Evolutionary conservation across 2,888 invertebrate genomes (phyloP).

Genomic region (Acleris holmiana): DNA sequence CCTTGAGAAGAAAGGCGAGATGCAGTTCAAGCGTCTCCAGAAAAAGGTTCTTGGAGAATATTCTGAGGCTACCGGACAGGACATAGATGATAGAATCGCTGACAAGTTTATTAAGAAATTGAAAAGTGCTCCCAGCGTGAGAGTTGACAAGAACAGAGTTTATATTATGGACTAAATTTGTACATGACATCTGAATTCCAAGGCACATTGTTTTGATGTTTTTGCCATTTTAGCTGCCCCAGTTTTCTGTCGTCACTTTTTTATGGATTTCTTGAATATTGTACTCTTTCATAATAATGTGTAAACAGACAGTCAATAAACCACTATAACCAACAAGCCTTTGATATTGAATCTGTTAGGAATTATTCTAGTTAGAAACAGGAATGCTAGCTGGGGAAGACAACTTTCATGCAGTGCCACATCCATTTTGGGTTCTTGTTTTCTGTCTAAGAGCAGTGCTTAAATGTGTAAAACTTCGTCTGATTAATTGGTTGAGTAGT

Average conservation of each 20-base stretch:
- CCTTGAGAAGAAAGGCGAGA: slow-evolving; percentile 82
- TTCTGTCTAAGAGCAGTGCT: too few species aligned
- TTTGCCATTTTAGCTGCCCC: slow-evolving; percentile 9
- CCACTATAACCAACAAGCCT: slow-evolving; percentile 6
- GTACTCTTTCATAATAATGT: slow-evolving; percentile 18
- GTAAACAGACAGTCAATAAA: slow-evolving; percentile 24
- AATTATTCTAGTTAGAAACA: not conserved
- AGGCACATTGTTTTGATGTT: not conserved
- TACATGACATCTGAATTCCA: not conserved
- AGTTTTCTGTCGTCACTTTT: slow-evolving; percentile 22
- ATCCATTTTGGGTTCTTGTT: too few species aligned
- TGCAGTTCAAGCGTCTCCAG: slow-evolving; percentile 89
- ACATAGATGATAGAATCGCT: slow-evolving; percentile 85
- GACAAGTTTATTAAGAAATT: slow-evolving; percentile 90
- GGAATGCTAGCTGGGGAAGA: not conserved
- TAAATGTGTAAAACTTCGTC: too few species aligned
- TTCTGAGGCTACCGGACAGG: slow-evolving; percentile 74
- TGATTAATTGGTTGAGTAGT: too few species aligned
- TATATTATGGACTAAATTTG: slow-evolving; percentile 57
- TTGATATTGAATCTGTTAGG: not conserved
- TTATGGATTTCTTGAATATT: slow-evolving; percentile 22
- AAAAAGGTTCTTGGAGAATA: slow-evolving; percentile 90
- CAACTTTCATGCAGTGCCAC: too few species aligned
- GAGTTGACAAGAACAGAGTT: slow-evolving; percentile 86
- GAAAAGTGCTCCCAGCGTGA: slow-evolving; percentile 86